A percentile compares a stretch with the other conserved stretches of the same genome.
Conservation (phyloP, 2,113 vertebrate genomes). For the Nestor notabilis region DNA sequence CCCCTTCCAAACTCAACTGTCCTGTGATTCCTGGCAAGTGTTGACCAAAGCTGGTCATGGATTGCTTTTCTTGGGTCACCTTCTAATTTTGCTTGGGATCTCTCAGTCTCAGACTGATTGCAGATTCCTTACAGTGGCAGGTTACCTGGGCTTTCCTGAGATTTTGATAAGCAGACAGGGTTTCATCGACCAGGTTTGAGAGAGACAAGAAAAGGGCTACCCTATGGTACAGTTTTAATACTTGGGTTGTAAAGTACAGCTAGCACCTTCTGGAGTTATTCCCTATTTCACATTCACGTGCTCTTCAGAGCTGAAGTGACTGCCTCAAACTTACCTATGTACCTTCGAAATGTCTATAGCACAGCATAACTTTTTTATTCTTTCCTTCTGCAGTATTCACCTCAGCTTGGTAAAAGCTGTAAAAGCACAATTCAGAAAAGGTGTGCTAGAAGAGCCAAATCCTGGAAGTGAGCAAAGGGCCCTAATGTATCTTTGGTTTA, state of each 20-base stretch:
- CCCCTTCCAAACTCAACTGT: background rate
- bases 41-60: background rate
- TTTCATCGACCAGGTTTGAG: background rate
- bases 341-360: background rate
- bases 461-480: background rate
- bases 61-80: background rate
- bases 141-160: background rate
- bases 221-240: background rate
- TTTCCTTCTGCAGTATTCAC: background rate
- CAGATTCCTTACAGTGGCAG: background rate
- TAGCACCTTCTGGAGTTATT: background rate
- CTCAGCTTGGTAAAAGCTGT: background rate
- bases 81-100: background rate
- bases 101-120: background rate
- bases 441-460: background rate
- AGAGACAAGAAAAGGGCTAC: background rate
- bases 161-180: background rate
- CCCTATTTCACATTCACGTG: background rate
- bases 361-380: background rate
- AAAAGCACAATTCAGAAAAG: background rate
- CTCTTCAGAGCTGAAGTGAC: background rate
- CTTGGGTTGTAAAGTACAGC: background rate
- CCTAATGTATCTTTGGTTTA: background rate
- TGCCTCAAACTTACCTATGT: background rate
- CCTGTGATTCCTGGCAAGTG: background rate